phyloP scores from a whole-genome alignment of 2,797 vertebrate genomes.

The Siniperca undulata region DNA sequence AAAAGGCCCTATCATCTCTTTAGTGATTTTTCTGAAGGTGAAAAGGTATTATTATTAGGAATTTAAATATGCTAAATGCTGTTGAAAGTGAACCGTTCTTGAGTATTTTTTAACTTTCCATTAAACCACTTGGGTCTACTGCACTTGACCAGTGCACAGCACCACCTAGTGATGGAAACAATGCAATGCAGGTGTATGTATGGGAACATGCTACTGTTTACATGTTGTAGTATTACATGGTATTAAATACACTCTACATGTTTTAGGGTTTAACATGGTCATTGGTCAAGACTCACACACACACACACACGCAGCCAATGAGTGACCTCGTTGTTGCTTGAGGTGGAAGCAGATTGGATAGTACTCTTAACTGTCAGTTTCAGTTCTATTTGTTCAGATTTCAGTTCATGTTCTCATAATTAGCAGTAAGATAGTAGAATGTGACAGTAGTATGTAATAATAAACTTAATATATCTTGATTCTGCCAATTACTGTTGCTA shows the following conservation, averaged over 20 bases:
- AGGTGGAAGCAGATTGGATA: neutral
- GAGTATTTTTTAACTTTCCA: constrained; percentile 31
- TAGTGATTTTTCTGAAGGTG: too few species aligned
- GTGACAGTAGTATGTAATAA: neutral
- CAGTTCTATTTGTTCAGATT: neutral
- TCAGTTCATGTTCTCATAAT: neutral
- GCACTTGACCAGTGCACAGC: constrained; percentile 11
- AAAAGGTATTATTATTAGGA: neutral
- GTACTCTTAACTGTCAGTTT: neutral
- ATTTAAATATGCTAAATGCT: neutral
- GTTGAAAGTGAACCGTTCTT: neutral
- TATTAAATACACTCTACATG: neutral
- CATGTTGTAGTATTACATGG: neutral
- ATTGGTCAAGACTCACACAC: neutral
- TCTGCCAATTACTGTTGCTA: neutral
- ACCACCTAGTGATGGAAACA: constrained; percentile 52
- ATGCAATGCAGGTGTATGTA: neutral
- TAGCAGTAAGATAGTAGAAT: neutral
- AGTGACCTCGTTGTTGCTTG: neutral
- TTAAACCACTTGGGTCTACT: neutral
- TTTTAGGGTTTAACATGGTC: neutral
- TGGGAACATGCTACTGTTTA: neutral
- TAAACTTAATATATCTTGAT: neutral
- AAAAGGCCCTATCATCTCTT: neutral
- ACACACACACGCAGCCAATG: neutral